Base-by-base conservation (phyloP, 2,113 vertebrate species). In the Carassius gibelio region DNA sequence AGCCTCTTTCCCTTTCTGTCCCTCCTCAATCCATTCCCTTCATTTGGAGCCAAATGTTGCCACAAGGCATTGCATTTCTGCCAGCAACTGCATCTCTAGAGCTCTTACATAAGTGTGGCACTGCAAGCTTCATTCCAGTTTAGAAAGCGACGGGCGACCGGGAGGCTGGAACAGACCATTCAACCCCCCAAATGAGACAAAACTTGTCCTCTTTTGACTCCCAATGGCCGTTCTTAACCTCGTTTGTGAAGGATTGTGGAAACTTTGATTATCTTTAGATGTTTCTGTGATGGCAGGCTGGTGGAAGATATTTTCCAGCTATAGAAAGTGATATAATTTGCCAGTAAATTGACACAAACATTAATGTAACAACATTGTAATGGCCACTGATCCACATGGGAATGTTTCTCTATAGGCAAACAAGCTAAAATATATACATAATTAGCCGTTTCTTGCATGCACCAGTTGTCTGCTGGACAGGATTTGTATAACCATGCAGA, bases 1-100 rank as follows among this genome's bases (percentile, higher is more conserved):
- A 11, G 10, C 45, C 45, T 48, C 45, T 48, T 48, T 48, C 45
- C 45, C 10, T 48, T 48, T 48, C 71, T 6, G 6, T 14, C 36
- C n/a, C 21, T 48, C 15, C 8, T 82, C 75, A 0, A 0, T 34
- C 45, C 36, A 21, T 23, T 62, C 36, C 17, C 8, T 82, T 50
- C 30, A 62, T 79, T 84, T 4, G 21, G 48, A 77, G 38, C 48
- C 26, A 45, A 75, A 83, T 79, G 74, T 81, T 30, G 15, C 52
- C 81, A 55, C 52, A 21, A 77, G 62, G 52, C 82, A 45, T 11
- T 72, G 7, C 15, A 36, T 34, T 83, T 83, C 50, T 75, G 74
- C 81, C 55, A 61, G 48, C 26, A 85, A 74, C 83, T 19, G 52
- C 84, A 87, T 85, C 71, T 77, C 48, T 23, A 57, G 85, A 45